Evolutionary conservation across 2,113 vertebrate species (phyloP).

Genomic region (Trogon melanurus): DNA sequence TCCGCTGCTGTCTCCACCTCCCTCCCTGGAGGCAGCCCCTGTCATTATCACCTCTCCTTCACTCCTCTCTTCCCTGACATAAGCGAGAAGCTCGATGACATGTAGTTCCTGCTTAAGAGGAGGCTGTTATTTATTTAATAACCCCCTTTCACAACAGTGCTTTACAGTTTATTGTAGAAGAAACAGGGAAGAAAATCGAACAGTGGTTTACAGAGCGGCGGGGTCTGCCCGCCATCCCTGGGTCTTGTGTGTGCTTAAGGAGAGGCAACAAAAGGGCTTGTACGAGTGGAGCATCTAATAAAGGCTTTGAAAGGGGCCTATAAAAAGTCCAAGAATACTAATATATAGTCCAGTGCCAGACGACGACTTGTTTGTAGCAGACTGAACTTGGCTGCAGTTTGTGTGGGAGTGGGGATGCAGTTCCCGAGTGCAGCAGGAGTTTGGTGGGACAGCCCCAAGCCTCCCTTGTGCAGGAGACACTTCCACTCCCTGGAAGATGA

Average conservation of each 20-base stretch:
- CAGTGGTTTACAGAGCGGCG: accelerated
- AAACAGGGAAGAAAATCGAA: accelerated
- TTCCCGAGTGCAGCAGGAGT: not conserved
- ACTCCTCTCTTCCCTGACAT: not conserved
- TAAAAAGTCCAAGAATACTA: not conserved
- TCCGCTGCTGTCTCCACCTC: not conserved
- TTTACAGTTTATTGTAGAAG: not conserved
- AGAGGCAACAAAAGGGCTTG: not conserved
- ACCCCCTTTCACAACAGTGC: not conserved
- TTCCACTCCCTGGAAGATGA: not conserved
- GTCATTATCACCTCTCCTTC: constrained; percentile 34
- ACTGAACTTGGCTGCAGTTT: not conserved
- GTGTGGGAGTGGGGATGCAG: not conserved
- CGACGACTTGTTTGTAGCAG: not conserved
- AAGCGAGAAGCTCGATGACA: not conserved
- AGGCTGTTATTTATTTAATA: not conserved
- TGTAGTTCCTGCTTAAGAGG: not conserved
- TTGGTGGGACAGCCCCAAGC: not conserved
- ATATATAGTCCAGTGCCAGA: not conserved
- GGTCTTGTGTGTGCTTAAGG: not conserved
- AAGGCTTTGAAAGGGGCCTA: not conserved
- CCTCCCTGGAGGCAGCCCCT: constrained; percentile 7
- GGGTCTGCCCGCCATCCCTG: accelerated
- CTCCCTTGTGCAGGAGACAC: not conserved
- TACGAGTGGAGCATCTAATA: not conserved